These are phyloP conservation scores for Leptinotarsa peninsularis DNA, from an alignment of 2,888 invertebrate genomes.

Conservation along the genomic window DNA sequence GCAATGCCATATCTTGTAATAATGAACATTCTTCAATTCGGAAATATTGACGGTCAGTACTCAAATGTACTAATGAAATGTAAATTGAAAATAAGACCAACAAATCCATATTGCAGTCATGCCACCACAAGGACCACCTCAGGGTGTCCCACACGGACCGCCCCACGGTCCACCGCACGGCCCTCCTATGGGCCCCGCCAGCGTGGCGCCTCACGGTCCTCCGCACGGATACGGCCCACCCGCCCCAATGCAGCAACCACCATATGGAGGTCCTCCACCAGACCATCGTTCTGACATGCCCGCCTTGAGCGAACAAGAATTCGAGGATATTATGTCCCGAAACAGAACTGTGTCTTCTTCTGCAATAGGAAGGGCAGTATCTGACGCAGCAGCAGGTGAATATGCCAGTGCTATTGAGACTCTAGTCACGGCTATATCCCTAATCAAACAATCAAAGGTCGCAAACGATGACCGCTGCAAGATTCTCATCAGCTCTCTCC, in stretches of 20 bases:
- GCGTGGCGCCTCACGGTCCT: slow-evolving; percentile 66
- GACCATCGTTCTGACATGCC: slow-evolving; percentile 71
- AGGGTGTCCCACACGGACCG: slow-evolving; percentile 73
- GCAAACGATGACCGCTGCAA: slow-evolving; percentile 97
- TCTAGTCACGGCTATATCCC: slow-evolving; percentile 96
- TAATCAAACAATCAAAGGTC: slow-evolving; percentile 95
- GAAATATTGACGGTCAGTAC: slow-evolving; percentile 22
- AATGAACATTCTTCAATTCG: slow-evolving; percentile 8
- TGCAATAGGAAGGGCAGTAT: slow-evolving; percentile 94
- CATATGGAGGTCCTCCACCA: slow-evolving; percentile 75
- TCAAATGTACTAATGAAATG: neutral
- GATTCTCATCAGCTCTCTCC: slow-evolving; percentile 92
- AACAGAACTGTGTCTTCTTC: slow-evolving; percentile 98
- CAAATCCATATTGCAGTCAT: slow-evolving; percentile 61
- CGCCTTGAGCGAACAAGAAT: slow-evolving; percentile 90
- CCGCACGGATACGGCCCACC: slow-evolving; percentile 72
- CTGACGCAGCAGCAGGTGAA: slow-evolving; percentile 97
- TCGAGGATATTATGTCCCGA: slow-evolving; percentile 97
- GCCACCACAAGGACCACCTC: slow-evolving; percentile 75
- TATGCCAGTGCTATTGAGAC: slow-evolving; percentile 99
- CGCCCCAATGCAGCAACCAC: slow-evolving; percentile 64
- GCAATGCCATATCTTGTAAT: slow-evolving; percentile 15
- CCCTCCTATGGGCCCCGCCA: slow-evolving; percentile 73
- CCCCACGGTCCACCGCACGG: slow-evolving; percentile 74
- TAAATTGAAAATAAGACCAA: slow-evolving; percentile 33